Evolutionary conservation across 2,888 invertebrate species (phyloP), one percentile per base, ranked within the genome.

Genomic region (Netelia melanura): DNA sequence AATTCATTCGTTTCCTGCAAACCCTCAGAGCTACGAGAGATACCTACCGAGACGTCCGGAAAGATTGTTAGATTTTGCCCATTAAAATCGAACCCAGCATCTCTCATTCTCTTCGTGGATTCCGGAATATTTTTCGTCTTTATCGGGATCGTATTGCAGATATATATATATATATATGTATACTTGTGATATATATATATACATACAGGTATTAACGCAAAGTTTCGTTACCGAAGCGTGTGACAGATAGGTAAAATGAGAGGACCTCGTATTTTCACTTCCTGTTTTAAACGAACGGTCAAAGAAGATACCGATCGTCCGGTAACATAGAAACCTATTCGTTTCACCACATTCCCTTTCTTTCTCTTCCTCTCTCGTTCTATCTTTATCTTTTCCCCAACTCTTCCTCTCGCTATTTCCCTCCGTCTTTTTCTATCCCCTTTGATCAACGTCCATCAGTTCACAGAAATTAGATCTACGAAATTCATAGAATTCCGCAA

Each of bases 171-270:
- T 25, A 25, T 23, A 30, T 14, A 14, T 17, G 30, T n/a, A 70
- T 21, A 52, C 48, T 30, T 11, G 48, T 48, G 17, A 43, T 44
- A 38, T 23, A 62, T 58, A 44, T 17, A 17, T 17, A 25, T 17
- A 68, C 65, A 17, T 25, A 48, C 43, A 48, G 30, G n/a, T 25
- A 56, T 77, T 48, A 74, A 79, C 65, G 70, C 65, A 30, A 71
- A 71, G 61, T 71, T 74, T 81, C 78, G 75, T 85, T 71, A 85
- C 61, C 85, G 85, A 82, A 79, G 81, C 85, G 82, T 85, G 75
- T 81, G 81, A 78, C 78, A 79, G 75, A 72, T 68, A 11, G 62
- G 38, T 52, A 64, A 81, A 70, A 58, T 52, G 58, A 67, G 58
- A 61, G 44, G 61, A 75, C 43, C 62, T 10, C 58, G 48, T 70